These are phyloP conservation scores for Spatula versicolor DNA, from an alignment of 2,797 vertebrate species.

Conservation along the genomic window DNA sequence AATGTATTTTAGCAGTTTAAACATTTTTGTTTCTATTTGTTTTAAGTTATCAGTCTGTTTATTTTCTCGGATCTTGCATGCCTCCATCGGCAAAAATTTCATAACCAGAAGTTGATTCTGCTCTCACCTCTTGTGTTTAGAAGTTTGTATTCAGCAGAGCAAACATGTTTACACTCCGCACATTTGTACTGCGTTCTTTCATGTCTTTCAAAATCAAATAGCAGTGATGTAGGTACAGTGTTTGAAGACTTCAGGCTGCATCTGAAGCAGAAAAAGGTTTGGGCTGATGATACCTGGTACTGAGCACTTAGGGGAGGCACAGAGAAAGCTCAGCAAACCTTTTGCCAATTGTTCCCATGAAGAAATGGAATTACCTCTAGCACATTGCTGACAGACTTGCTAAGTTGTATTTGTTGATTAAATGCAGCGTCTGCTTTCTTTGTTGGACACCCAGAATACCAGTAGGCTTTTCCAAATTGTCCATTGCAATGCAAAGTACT, in stretches of 20 bases:
- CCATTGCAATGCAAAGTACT: background rate
- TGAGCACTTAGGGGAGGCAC: background rate
- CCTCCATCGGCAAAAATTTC: background rate
- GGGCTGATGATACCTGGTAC: background rate
- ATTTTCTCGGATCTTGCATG: background rate
- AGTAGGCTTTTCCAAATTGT: background rate
- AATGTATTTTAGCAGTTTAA: background rate
- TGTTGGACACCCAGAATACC: background rate
- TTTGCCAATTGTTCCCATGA: background rate
- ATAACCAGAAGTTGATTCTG: background rate
- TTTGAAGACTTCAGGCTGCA: slow-evolving; percentile 5
- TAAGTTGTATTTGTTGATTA: background rate
- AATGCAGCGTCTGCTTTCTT: background rate
- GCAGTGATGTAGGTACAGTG: background rate
- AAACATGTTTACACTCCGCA: background rate
- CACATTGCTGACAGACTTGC: background rate
- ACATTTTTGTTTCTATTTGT: background rate
- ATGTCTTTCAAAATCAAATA: slow-evolving; percentile 10
- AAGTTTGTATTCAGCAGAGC: background rate
- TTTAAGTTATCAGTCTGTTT: slow-evolving; percentile 24
- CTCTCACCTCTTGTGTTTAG: slow-evolving; percentile 31
- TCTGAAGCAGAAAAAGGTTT: background rate
- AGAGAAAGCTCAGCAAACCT: background rate
- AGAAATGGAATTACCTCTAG: background rate
- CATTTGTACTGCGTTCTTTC: background rate